These are phyloP conservation scores for Aleiodes sp. DNA, from an alignment of 1,140 invertebrate genomes.

Conservation along the genomic window DNA sequence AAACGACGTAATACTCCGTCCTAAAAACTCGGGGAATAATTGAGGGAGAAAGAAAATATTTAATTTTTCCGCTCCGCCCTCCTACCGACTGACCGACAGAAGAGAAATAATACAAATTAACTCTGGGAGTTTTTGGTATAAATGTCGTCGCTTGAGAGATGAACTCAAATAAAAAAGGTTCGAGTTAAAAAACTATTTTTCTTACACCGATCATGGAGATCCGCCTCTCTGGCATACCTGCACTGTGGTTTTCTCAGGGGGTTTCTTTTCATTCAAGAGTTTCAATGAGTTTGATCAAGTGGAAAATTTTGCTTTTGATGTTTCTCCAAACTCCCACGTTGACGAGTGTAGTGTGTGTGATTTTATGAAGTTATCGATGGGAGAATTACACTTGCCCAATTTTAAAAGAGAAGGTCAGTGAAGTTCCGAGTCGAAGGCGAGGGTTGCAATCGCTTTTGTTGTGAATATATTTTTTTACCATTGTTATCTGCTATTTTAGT, in stretches of 20 bases:
- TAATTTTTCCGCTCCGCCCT: slow-evolving; percentile 53
- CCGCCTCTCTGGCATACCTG: slow-evolving; percentile 8
- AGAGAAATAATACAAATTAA: slow-evolving; percentile 51
- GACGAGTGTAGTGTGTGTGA: slow-evolving; percentile 53
- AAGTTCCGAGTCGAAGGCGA: background rate
- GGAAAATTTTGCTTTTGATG: slow-evolving; percentile 56
- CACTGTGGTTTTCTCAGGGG: background rate
- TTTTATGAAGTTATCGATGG: slow-evolving; percentile 35
- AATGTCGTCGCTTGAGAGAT: slow-evolving; percentile 41
- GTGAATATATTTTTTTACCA: no score
- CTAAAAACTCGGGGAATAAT: background rate
- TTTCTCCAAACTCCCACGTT: slow-evolving; percentile 51
- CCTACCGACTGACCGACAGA: slow-evolving; percentile 33
- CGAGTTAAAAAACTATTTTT: slow-evolving; percentile 59
- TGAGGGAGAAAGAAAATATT: slow-evolving; percentile 29
- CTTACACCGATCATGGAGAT: slow-evolving; percentile 30
- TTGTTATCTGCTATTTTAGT: no score
- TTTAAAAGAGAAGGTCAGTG: background rate
- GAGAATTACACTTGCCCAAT: background rate
- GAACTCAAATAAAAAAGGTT: slow-evolving; percentile 13
- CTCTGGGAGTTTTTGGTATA: slow-evolving; percentile 40
- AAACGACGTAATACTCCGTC: slow-evolving; percentile 42
- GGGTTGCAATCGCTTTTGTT: no score
- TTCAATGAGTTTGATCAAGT: slow-evolving; percentile 39
- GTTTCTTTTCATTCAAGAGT: background rate